Evolutionary conservation across 2,113 vertebrate genomes (phyloP).

Genomic region (Azemiops feae): DNA sequence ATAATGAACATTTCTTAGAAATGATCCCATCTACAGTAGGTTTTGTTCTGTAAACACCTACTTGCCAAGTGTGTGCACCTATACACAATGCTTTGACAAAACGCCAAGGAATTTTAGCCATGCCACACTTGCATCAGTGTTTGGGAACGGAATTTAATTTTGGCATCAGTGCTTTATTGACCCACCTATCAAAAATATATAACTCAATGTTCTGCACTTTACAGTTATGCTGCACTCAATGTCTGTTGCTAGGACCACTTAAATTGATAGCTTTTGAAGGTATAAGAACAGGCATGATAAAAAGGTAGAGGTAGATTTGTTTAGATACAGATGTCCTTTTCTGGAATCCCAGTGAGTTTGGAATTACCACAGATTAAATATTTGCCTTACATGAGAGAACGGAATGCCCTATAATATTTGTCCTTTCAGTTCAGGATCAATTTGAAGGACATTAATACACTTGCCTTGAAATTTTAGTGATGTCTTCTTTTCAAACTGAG

Average conservation of each 20-base stretch:
- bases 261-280: not conserved
- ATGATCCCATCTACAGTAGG: not conserved
- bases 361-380: not conserved
- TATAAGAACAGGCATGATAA: not conserved
- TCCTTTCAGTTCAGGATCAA: not conserved
- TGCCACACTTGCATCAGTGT: not conserved
- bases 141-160: not conserved
- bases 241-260: not conserved
- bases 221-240: not conserved
- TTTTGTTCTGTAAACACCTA: slow-evolving; percentile 12
- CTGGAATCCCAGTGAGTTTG: not conserved
- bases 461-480: not conserved
- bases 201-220: not conserved
- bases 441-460: not conserved
- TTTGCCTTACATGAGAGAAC: not conserved
- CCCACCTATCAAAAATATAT: not conserved
- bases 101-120: slow-evolving; percentile 13
- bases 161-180: slow-evolving; percentile 14
- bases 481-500: slow-evolving; percentile 17
- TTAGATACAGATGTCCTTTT: not conserved
- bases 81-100: not conserved
- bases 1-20: slow-evolving; percentile 23
- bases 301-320: not conserved
- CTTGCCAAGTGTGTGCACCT: not conserved
- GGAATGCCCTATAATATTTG: not conserved